Evolutionary conservation across 2,113 vertebrate species (phyloP).

Genomic region (Uria aalge): DNA sequence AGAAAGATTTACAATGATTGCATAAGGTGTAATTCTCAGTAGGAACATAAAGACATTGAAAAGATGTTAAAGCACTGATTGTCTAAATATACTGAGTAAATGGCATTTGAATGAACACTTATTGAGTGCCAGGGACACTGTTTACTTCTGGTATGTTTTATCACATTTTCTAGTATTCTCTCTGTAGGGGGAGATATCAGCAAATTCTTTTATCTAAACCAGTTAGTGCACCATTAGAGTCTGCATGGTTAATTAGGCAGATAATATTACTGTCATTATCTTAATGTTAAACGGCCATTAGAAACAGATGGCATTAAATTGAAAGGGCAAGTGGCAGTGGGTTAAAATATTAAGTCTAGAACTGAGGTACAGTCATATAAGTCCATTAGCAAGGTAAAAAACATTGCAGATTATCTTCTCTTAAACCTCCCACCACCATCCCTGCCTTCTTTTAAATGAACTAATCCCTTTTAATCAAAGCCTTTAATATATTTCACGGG

Average conservation of each 20-base stretch:
- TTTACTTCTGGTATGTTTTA: conserved; percentile 63
- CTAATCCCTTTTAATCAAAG: conserved; percentile 49
- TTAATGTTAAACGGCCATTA: conserved; percentile 76
- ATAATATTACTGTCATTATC: conserved; percentile 75
- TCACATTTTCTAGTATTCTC: conserved; percentile 50
- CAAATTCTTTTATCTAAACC: conserved; percentile 78
- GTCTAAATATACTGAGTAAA: conserved; percentile 60
- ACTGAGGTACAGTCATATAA: conserved; percentile 41
- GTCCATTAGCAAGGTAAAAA: conserved; percentile 73
- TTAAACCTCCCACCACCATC: not conserved
- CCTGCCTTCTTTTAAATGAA: conserved; percentile 6
- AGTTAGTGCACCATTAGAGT: conserved; percentile 73
- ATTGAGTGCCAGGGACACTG: conserved; percentile 32
- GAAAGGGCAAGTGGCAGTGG: conserved; percentile 48
- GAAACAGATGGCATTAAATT: conserved; percentile 65
- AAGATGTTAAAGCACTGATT: conserved; percentile 58
- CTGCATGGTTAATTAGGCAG: conserved; percentile 73
- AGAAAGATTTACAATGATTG: conserved; percentile 26
- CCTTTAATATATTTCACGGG: conserved; percentile 68
- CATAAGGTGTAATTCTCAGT: conserved; percentile 1
- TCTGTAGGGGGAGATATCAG: conserved; percentile 62
- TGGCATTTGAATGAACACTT: conserved; percentile 60
- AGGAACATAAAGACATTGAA: conserved; percentile 46
- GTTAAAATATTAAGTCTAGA: conserved; percentile 48
- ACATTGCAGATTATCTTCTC: conserved; percentile 50